A percentile compares a stretch with the other conserved stretches of the same genome.
These are phyloP conservation scores for Gephyroberyx darwinii DNA, from an alignment of 2,797 vertebrate species.

Conservation along the genomic window DNA sequence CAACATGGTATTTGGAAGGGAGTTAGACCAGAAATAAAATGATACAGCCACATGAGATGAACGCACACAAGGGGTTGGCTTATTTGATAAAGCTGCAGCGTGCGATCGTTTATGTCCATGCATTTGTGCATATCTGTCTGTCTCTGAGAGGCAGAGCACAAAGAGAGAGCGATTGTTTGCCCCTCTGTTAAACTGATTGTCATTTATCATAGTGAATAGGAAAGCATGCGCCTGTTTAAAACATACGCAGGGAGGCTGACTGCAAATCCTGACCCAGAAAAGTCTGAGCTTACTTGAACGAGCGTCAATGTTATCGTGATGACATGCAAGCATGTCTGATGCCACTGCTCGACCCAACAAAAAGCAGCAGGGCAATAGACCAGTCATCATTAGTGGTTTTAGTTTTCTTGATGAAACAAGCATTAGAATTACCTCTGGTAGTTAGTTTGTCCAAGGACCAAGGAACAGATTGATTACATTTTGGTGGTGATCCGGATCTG, in stretches of 20 bases:
- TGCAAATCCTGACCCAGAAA: not conserved
- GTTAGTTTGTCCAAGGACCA: no score
- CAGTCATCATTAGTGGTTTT: no score
- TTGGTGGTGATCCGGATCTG: no score
- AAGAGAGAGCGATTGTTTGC: no score
- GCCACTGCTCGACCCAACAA: no score
- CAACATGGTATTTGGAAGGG: conserved; percentile 46
- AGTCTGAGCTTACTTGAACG: not conserved
- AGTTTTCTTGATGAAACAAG: no score
- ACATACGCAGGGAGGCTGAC: conserved; percentile 3
- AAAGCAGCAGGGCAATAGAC: no score
- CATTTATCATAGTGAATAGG: not conserved
- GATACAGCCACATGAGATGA: conserved; percentile 24
- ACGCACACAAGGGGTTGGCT: conserved; percentile 1
- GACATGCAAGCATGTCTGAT: no score
- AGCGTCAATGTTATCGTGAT: no score
- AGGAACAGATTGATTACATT: no score
- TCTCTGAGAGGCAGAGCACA: conserved; percentile 1
- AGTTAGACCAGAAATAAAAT: conserved; percentile 3
- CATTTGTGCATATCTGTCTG: not conserved
- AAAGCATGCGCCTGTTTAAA: conserved; percentile 38
- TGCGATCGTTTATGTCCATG: conserved; percentile 2
- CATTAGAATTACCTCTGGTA: no score
- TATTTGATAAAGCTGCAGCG: conserved; percentile 13
- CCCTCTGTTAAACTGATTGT: no score